Conservation (phyloP, 2,888 invertebrate species). For the Ariolimax columbianus region DNA sequence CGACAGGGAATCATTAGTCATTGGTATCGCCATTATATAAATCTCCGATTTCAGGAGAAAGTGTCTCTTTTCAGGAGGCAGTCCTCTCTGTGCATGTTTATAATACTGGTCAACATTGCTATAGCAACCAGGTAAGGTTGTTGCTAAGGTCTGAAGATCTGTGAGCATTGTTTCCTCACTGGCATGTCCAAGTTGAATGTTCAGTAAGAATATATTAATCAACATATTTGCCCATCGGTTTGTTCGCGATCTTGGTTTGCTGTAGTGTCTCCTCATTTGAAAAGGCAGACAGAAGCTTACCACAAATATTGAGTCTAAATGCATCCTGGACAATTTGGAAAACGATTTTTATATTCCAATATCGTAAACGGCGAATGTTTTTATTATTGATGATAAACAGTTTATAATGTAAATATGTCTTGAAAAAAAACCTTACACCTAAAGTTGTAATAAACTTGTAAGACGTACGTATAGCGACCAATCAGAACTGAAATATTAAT, state of each 20-base stretch:
- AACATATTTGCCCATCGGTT: neutral
- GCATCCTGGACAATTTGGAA: too few species aligned
- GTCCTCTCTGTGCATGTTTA: slow-evolving; percentile 25
- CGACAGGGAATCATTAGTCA: slow-evolving; percentile 41
- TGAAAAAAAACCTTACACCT: too few species aligned
- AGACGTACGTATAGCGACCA: too few species aligned
- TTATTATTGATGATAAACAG: too few species aligned
- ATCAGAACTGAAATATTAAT: too few species aligned
- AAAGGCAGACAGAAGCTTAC: too few species aligned
- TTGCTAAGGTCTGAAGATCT: slow-evolving; percentile 15
- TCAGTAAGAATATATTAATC: neutral
- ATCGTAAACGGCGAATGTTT: too few species aligned
- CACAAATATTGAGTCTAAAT: neutral
- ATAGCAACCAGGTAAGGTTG: slow-evolving; percentile 39
- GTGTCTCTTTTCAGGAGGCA: slow-evolving; percentile 36
- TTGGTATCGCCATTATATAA: slow-evolving; percentile 37
- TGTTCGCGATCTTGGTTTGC: neutral
- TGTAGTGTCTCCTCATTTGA: neutral
- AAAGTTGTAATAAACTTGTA: too few species aligned
- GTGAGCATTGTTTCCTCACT: neutral
- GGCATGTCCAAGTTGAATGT: neutral
- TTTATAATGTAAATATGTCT: too few species aligned
- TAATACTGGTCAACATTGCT: slow-evolving; percentile 52
- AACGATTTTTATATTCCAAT: too few species aligned
- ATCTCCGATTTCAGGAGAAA: slow-evolving; percentile 47